phyloP scores from a whole-genome alignment of 2,888 invertebrate genomes.

The Agrotis segetum region DNA sequence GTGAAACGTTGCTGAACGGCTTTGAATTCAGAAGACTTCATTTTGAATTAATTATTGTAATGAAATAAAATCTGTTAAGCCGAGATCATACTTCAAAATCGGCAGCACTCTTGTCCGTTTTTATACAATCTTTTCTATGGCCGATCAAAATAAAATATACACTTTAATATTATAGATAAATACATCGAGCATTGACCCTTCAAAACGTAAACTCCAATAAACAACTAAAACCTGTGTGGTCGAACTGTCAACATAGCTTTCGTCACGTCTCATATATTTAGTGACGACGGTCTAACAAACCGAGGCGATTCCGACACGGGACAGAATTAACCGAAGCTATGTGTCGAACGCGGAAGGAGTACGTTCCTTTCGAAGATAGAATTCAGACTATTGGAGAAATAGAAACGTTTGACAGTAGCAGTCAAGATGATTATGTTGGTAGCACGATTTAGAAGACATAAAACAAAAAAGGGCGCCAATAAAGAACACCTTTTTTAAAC shows the following conservation, averaged over 20 bases:
- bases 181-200: slow-evolving; percentile 25
- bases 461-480: background rate
- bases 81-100: background rate
- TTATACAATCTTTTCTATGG: background rate
- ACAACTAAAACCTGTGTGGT: slow-evolving; percentile 57
- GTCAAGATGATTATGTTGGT: slow-evolving; percentile 9
- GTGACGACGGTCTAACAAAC: slow-evolving; percentile 48
- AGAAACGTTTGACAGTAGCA: slow-evolving; percentile 20
- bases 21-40: slow-evolving; percentile 6
- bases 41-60: background rate
- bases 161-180: background rate
- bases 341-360: slow-evolving; percentile 58
- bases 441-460: background rate
- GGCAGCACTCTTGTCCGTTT: too few species aligned
- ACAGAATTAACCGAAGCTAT: slow-evolving; percentile 57
- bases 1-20: slow-evolving; percentile 9
- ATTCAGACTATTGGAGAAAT: slow-evolving; percentile 47
- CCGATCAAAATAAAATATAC: too few species aligned
- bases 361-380: slow-evolving; percentile 24
- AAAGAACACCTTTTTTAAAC: background rate
- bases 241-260: slow-evolving; percentile 55
- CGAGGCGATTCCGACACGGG: slow-evolving; percentile 36
- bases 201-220: slow-evolving; percentile 34
- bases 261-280: slow-evolving; percentile 56
- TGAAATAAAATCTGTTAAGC: background rate